Evolutionary conservation across 2,113 vertebrate genomes (phyloP).

Genomic region (Dolichallabes microphthalmus): DNA sequence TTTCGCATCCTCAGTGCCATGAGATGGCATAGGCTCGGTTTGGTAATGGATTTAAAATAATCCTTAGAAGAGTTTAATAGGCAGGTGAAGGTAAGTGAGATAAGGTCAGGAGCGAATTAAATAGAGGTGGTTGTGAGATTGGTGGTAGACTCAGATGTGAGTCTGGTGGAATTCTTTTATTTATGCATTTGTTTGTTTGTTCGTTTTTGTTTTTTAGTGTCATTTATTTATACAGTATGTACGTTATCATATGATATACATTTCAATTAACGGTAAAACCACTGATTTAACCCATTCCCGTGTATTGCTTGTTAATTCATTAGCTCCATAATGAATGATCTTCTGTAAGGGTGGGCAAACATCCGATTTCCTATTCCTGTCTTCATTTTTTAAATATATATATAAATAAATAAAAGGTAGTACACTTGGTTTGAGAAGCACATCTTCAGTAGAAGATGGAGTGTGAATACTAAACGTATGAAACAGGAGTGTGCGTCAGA

Average conservation of each 20-base stretch:
- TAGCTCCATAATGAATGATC: neutral
- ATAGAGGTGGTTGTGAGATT: neutral
- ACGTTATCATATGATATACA: neutral
- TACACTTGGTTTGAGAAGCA: neutral
- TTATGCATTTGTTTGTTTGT: too few species aligned
- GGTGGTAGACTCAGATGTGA: neutral
- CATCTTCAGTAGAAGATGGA: neutral
- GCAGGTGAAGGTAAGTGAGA: neutral
- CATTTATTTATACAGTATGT: neutral
- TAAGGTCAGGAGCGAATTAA: neutral
- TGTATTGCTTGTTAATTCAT: neutral
- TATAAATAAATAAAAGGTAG: neutral
- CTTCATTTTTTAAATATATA: neutral
- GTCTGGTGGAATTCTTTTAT: neutral
- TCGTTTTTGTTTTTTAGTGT: neutral
- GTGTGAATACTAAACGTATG: neutral
- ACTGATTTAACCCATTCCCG: neutral
- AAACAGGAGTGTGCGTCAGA: slow-evolving; percentile 17
- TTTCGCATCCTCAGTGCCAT: too few species aligned
- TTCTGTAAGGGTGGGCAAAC: slow-evolving; percentile 64
- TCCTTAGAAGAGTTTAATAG: neutral
- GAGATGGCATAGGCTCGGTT: too few species aligned
- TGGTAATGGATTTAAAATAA: too few species aligned
- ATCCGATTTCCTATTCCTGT: slow-evolving; percentile 50
- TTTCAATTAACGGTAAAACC: neutral